Conservation (phyloP, 2,113 vertebrate species). For the Etheostoma spectabile region DNA sequence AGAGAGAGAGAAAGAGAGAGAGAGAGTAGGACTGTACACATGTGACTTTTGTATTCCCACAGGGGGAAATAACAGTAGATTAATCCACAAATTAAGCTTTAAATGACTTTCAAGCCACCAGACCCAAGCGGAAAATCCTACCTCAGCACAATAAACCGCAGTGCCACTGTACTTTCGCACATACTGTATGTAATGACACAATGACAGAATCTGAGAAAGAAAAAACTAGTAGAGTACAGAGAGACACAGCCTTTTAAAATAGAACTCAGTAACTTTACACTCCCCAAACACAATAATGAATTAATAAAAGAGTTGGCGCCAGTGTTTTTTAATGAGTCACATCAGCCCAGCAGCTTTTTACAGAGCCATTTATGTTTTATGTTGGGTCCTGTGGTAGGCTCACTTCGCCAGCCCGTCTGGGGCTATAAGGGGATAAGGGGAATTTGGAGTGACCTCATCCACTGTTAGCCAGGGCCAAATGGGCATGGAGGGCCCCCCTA, state of each 20-base stretch:
- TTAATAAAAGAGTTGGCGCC: conserved; percentile 85
- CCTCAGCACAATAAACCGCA: conserved; percentile 18
- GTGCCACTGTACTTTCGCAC: not conserved
- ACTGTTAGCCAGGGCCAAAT: conserved; percentile 79
- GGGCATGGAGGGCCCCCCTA: conserved; percentile 80
- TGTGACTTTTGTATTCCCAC: conserved; percentile 40
- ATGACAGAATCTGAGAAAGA: conserved; percentile 13
- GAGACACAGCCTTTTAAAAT: conserved; percentile 64
- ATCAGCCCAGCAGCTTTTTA: conserved; percentile 82
- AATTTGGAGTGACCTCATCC: conserved; percentile 86
- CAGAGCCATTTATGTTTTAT: conserved; percentile 84
- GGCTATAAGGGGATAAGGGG: conserved; percentile 81
- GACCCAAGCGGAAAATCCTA: not conserved
- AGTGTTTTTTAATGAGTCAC: conserved; percentile 86
- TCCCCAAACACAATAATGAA: conserved; percentile 82
- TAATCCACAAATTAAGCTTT: conserved; percentile 22
- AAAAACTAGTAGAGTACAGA: not conserved
- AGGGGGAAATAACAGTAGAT: conserved; percentile 38
- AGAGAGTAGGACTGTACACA: not conserved
- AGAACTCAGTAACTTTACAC: conserved; percentile 64
- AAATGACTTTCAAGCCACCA: conserved; percentile 16
- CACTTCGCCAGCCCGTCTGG: conserved; percentile 77
- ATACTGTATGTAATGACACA: conserved; percentile 1
- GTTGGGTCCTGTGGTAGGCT: conserved; percentile 78
- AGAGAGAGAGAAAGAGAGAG: not conserved